phyloP scores from a whole-genome alignment of 2,888 invertebrate genomes.

The Drosophila fulvimacula region DNA sequence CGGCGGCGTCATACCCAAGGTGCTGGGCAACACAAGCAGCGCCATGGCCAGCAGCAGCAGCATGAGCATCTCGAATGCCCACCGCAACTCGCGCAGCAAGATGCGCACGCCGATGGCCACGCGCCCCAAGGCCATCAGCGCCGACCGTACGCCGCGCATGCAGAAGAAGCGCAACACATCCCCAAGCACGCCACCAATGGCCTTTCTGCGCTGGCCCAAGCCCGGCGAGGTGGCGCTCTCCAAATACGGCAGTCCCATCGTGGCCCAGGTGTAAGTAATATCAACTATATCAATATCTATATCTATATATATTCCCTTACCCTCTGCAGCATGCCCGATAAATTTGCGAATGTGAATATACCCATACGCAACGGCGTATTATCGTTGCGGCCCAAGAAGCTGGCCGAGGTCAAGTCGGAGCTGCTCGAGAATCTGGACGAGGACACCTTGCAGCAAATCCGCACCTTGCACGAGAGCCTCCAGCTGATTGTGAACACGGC shows the following conservation, averaged over 20 bases:
- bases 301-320: no score
- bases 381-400: conserved; percentile 83
- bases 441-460: conserved; percentile 82
- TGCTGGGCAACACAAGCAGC: conserved; percentile 26
- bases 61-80: conserved; percentile 10
- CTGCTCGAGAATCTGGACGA: conserved; percentile 80
- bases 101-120: conserved; percentile 80
- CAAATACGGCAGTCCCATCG: conserved; percentile 83
- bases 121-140: conserved; percentile 82
- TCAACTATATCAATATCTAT: no score
- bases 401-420: conserved; percentile 76
- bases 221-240: conserved; percentile 84
- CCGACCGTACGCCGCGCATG: conserved; percentile 78
- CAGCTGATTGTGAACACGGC: conserved; percentile 82
- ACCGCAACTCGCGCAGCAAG: conserved; percentile 77
- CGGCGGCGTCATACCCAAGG: conserved; percentile 45
- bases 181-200: conserved; percentile 76
- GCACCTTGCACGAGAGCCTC: conserved; percentile 82
- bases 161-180: conserved; percentile 31
- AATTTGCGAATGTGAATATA: conserved; percentile 84
- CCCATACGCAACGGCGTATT: conserved; percentile 83
- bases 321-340: conserved; percentile 76
- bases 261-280: conserved; percentile 81
- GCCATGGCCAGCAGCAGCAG: conserved; percentile 33
- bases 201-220: conserved; percentile 84